phyloP scores from a whole-genome alignment of 2,888 invertebrate species.

The Agrypnus murinus region DNA sequence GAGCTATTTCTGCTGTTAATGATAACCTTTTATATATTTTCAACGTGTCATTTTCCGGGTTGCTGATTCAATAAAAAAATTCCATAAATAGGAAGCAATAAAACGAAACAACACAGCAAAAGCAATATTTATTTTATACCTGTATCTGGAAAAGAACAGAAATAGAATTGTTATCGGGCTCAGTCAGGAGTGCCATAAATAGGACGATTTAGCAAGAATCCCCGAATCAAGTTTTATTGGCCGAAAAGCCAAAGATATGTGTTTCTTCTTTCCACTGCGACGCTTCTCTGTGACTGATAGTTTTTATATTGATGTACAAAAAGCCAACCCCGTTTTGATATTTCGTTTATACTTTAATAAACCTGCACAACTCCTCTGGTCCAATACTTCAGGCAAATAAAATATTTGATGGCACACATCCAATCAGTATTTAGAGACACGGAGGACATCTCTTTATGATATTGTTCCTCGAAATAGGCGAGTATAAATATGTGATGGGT shows the following conservation, averaged over 20 bases:
- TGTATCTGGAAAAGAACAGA: constrained; percentile 52
- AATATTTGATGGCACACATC: constrained; percentile 69
- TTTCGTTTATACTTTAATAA: constrained; percentile 8
- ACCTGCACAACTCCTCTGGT: constrained; percentile 58
- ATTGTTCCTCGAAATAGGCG: constrained; percentile 60
- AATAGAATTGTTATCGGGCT: constrained; percentile 66
- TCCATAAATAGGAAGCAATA: too few species aligned
- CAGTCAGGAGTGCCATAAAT: constrained; percentile 58
- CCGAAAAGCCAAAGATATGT: constrained; percentile 64
- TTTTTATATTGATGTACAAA: constrained; percentile 65
- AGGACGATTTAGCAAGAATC: constrained; percentile 57
- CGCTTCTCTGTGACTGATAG: constrained; percentile 65
- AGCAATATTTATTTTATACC: constrained; percentile 54
- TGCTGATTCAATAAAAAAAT: too few species aligned
- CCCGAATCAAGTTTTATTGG: constrained; percentile 72
- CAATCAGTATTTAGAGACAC: constrained; percentile 70
- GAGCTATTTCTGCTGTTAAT: too few species aligned
- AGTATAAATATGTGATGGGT: constrained; percentile 63
- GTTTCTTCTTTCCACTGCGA: constrained; percentile 64
- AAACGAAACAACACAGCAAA: constrained; percentile 7
- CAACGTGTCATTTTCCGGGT: too few species aligned
- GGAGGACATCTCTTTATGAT: constrained; percentile 63
- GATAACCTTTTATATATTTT: too few species aligned
- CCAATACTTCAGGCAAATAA: constrained; percentile 64
- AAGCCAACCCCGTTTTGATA: constrained; percentile 43